Evolutionary conservation across 2,113 vertebrate genomes (phyloP), one percentile per base, ranked within the genome.

Genomic region (Orientallactaga bullata): DNA sequence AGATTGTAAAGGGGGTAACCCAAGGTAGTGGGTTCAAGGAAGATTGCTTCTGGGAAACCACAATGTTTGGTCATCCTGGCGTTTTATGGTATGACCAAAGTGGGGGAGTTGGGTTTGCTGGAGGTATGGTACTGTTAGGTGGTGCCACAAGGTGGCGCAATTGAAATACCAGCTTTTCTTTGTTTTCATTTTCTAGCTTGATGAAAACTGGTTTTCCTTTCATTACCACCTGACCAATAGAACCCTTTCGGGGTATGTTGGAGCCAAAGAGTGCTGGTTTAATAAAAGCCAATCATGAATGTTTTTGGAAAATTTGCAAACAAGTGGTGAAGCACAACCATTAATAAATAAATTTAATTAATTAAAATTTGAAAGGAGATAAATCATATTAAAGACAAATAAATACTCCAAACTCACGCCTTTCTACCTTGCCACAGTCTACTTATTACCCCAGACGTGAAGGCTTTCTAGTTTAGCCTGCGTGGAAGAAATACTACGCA

Each of bases 111-210:
- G 66, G 55, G 21, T 63, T 51, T 47, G 32, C 4, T 74, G 96
- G 95, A 89, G 96, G 79, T n/a, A 35, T 78, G 88, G 94, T 79
- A 82, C 93, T 91, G 72, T 76, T 91, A 95, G 94, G 97, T 96
- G 69, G 88, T 89, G 92, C 96, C 97, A 97, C 97, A 95, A 97
- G 97, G 93, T 97, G 97, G 96, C 94, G 93, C 97, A 97, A 95
- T 96, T 95, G 96, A 97, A 96, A 89, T 97, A 93, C 88, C 94
- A 94, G 90, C 92, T 85, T 94, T 68, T 61, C 94, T 96, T 96
- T 94, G 89, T 94, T 96, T 97, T 96, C 95, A 82, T 96, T 97
- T 95, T 91, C 89, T 83, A 81, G 77, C 85, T 92, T 89, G 85
- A 95, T 74, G 81, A 96, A 96, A 95, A 89, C 72, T 63, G 42